phyloP scores from a whole-genome alignment of 2,888 invertebrate species.

The Ditula angustiorana region DNA sequence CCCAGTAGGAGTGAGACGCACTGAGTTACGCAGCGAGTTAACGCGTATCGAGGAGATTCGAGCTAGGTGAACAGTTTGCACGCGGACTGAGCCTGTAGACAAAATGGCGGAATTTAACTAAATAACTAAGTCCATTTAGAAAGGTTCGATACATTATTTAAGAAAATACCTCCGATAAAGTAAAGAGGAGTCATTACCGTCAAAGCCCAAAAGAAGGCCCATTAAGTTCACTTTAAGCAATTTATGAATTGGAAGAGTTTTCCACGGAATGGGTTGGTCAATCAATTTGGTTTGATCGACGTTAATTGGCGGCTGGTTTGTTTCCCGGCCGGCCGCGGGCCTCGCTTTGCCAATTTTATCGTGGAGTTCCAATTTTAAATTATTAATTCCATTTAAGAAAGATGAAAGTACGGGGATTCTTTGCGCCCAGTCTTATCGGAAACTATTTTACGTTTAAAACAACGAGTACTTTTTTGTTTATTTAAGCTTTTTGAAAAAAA shows the following conservation, averaged over 20 bases:
- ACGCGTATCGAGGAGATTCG: too few species aligned
- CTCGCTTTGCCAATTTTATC: conserved; percentile 31
- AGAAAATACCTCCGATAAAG: background rate
- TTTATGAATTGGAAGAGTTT: conserved; percentile 29
- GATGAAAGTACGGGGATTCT: conserved; percentile 14
- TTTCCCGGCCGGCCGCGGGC: conserved; percentile 26
- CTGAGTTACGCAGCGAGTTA: too few species aligned
- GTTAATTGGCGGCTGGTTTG: conserved; percentile 34
- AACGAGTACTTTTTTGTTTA: background rate
- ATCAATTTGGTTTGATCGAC: conserved; percentile 38
- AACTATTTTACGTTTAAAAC: background rate
- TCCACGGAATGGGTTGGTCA: conserved; percentile 18
- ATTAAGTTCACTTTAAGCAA: conserved; percentile 17
- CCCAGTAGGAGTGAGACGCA: too few species aligned
- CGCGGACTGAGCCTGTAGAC: too few species aligned
- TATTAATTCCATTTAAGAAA: conserved; percentile 31
- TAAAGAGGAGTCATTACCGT: background rate
- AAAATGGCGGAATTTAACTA: too few species aligned
- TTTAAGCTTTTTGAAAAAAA: conserved; percentile 2
- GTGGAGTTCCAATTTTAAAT: conserved; percentile 31
- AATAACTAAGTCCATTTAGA: too few species aligned
- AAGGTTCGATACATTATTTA: background rate
- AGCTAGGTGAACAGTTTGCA: too few species aligned
- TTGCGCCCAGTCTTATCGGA: conserved; percentile 15
- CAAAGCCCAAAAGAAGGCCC: background rate